Conservation (phyloP, 1,140 invertebrate genomes). For the Drosophila nasuta region DNA sequence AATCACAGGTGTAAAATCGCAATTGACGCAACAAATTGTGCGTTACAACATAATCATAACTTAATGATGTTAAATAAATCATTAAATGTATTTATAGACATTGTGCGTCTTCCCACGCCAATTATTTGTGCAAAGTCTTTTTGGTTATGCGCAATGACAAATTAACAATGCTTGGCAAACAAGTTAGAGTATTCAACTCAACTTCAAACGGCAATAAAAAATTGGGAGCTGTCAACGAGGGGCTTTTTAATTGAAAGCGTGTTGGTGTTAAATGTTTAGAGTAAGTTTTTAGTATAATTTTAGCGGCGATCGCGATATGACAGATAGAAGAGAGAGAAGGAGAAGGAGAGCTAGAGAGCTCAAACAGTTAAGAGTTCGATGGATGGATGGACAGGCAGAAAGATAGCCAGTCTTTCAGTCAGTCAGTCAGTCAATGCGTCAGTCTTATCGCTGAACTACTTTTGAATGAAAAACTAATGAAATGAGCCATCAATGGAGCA, state of each 20-base stretch:
- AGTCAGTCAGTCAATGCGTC: conserved; percentile 1
- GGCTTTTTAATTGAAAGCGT: conserved; percentile 73
- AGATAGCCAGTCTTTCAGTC: conserved; percentile 5
- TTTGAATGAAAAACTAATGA: conserved; percentile 65
- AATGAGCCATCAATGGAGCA: conserved; percentile 47
- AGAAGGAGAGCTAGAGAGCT: neutral
- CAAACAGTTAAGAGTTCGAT: neutral
- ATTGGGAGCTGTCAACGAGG: conserved; percentile 75
- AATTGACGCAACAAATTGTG: neutral
- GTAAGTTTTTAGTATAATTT: conserved; percentile 67
- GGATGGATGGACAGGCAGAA: neutral
- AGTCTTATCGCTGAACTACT: conserved; percentile 75
- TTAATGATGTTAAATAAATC: conserved; percentile 4
- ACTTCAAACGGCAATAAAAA: conserved; percentile 36
- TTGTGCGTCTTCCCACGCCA: conserved; percentile 24
- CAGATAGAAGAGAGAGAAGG: conserved; percentile 22
- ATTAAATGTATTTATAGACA: conserved; percentile 3
- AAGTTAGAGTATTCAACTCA: conserved; percentile 47
- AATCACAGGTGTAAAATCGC: neutral
- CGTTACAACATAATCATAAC: neutral
- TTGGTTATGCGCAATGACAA: conserved; percentile 6
- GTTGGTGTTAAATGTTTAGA: conserved; percentile 73
- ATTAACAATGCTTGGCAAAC: conserved; percentile 9
- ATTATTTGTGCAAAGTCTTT: neutral
- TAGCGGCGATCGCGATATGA: conserved; percentile 71